A percentile compares a stretch with the other conserved stretches of the same genome.
Evolutionary conservation across 2,888 invertebrate species (phyloP).

Genomic region (Ornithoptera alexandrae): DNA sequence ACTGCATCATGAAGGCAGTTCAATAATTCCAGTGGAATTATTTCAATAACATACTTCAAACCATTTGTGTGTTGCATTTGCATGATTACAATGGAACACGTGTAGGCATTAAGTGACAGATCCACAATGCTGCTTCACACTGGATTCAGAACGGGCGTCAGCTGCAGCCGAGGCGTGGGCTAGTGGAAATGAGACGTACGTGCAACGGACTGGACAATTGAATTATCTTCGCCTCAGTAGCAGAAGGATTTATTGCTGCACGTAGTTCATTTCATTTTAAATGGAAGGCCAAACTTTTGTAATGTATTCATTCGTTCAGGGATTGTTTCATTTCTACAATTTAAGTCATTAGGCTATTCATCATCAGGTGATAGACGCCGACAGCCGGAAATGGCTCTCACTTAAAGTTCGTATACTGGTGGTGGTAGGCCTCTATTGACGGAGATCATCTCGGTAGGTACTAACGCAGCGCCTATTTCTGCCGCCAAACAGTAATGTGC

Average conservation of each 20-base stretch:
- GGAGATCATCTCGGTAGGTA: no score
- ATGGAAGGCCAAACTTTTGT: not conserved
- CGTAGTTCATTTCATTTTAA: not conserved
- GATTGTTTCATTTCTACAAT: no score
- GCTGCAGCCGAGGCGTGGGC: slow-evolving; percentile 4
- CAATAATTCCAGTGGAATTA: not conserved
- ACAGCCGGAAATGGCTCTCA: no score
- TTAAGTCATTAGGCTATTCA: no score
- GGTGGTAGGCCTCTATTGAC: no score
- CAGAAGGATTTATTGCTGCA: slow-evolving; percentile 3
- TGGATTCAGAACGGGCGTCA: slow-evolving; percentile 5
- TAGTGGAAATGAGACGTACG: slow-evolving; percentile 18
- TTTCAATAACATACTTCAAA: not conserved
- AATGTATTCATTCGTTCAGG: no score
- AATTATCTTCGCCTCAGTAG: slow-evolving; percentile 16
- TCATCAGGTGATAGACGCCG: no score
- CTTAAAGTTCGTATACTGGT: no score
- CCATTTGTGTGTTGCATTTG: not conserved
- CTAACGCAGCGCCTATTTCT: no score
- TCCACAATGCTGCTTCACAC: not conserved
- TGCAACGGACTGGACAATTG: slow-evolving; percentile 12
- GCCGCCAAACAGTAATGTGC: no score
- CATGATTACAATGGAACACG: not conserved
- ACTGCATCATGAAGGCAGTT: no score
- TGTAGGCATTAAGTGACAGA: slow-evolving; percentile 6